Conservation (phyloP, 2,888 invertebrate species). For the Troides oblongomaculatus region DNA sequence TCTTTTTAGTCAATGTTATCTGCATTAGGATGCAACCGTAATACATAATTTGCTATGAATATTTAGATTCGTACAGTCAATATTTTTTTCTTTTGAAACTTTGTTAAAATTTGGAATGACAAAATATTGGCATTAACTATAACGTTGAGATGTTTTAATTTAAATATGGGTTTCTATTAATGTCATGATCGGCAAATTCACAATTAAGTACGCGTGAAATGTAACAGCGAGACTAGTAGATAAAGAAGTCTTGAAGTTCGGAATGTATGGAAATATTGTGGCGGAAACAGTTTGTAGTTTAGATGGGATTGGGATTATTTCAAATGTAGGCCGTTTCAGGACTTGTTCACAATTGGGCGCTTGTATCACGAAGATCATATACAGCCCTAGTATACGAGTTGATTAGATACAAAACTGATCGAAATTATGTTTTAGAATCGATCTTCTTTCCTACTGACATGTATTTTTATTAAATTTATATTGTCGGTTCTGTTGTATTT, state of each 20-base stretch:
- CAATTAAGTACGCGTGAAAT: slow-evolving; percentile 22
- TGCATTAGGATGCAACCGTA: neutral
- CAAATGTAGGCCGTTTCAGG: slow-evolving; percentile 21
- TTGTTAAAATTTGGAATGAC: slow-evolving; percentile 4
- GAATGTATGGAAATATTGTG: slow-evolving; percentile 46
- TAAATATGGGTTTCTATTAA: neutral
- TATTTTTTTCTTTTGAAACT: neutral
- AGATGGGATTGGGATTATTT: slow-evolving; percentile 2
- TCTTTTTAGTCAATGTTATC: neutral
- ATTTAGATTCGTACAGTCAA: neutral
- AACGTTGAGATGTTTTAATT: neutral
- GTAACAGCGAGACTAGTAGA: slow-evolving; percentile 8
- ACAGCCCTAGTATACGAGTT: neutral
- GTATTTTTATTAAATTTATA: too few species aligned
- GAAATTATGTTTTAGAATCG: too few species aligned
- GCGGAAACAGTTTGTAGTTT: slow-evolving; percentile 8
- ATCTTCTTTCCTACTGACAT: too few species aligned
- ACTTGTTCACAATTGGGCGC: slow-evolving; percentile 4
- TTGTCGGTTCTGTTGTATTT: too few species aligned
- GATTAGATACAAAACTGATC: too few species aligned
- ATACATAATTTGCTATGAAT: neutral
- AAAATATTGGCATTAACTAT: neutral
- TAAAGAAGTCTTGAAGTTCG: slow-evolving; percentile 42
- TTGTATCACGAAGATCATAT: neutral
- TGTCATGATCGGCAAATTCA: slow-evolving; percentile 20